Conservation (phyloP, 2,113 vertebrate species). For the Mus spicilegus region DNA sequence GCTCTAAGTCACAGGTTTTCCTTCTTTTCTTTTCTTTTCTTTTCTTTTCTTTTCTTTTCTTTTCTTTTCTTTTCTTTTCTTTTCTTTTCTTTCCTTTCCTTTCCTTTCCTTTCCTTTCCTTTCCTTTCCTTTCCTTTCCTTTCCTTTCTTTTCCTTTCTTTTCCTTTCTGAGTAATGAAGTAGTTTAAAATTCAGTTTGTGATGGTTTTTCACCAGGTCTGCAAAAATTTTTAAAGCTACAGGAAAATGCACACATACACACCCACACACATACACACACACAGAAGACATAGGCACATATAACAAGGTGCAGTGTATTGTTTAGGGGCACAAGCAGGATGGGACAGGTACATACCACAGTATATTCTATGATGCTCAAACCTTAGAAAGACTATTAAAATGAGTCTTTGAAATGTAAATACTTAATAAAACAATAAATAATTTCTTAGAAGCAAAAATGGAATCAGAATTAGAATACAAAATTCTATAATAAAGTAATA, state of each 20-base stretch:
- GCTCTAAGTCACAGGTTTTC: neutral
- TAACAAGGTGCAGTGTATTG: neutral
- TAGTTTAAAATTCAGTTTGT: neutral
- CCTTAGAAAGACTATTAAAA: neutral
- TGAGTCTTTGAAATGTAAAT: neutral
- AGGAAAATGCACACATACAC: neutral
- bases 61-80: too few species aligned
- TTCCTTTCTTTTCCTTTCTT: neutral
- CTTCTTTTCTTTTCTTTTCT: neutral
- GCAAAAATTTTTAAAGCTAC: neutral
- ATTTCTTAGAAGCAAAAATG: neutral
- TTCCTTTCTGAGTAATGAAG: too few species aligned
- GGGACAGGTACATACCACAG: neutral
- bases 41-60: neutral
- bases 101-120: too few species aligned
- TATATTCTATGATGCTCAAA: neutral
- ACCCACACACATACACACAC: too few species aligned
- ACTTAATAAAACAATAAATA: neutral
- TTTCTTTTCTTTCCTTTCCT: neutral
- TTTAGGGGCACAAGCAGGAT: neutral
- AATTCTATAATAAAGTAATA: neutral
- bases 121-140: too few species aligned
- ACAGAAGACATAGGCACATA: neutral
- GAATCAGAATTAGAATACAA: conserved; percentile 6
- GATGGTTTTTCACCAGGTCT: neutral